A percentile compares a stretch with the other conserved stretches of the same genome.
Evolutionary conservation across 2,797 vertebrate species (phyloP).

Genomic region (Choloepus didactylus): DNA sequence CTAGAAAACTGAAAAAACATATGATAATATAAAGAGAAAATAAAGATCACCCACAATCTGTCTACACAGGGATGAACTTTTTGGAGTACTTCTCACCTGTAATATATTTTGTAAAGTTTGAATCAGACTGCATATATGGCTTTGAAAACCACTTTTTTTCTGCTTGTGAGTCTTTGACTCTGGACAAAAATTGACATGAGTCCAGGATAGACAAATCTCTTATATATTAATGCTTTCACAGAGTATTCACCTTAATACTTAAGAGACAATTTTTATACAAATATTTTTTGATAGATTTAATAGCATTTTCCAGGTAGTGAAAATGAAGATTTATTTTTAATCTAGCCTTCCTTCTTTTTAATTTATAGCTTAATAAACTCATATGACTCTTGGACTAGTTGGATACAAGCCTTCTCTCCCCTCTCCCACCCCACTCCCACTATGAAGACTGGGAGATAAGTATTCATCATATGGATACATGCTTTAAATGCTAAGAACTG

Average conservation of each 20-base stretch:
- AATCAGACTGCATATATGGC: not conserved
- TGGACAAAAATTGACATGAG: not conserved
- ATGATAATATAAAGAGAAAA: conserved; percentile 18
- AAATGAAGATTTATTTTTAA: not conserved
- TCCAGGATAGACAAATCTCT: not conserved
- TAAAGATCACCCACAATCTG: not conserved
- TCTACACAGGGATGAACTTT: not conserved
- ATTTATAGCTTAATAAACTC: not conserved
- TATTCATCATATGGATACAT: not conserved
- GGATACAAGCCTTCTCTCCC: not conserved
- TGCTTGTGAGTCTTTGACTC: not conserved
- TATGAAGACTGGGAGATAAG: not conserved
- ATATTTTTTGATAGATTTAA: not conserved
- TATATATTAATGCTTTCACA: not conserved
- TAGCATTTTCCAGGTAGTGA: not conserved
- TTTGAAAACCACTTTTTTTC: not conserved
- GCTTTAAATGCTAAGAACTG: not conserved
- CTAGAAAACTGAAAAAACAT: not conserved
- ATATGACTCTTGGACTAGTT: not conserved
- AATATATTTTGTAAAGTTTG: not conserved
- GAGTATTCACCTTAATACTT: not conserved
- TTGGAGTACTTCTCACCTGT: not conserved
- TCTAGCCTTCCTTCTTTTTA: not conserved
- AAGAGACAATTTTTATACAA: not conserved
- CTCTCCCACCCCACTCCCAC: not conserved